Conservation (phyloP, 2,113 vertebrate species). For the Tauraco erythrolophus region DNA sequence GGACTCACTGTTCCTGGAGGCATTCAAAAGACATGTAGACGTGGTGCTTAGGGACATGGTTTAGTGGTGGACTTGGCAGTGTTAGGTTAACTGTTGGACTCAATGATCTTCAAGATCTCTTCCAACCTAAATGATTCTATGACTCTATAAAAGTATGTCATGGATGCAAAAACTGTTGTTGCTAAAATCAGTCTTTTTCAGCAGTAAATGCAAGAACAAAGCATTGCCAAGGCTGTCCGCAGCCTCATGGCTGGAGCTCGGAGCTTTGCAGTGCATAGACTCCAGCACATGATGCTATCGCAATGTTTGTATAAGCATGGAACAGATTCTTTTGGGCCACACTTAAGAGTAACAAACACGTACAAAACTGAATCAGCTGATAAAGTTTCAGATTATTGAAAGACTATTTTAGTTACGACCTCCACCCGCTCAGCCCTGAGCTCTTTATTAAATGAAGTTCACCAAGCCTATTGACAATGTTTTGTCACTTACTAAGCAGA, state of each 20-base stretch:
- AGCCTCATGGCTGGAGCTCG: background rate
- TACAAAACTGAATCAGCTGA: background rate
- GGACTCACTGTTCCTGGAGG: too few species aligned
- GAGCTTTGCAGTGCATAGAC: background rate
- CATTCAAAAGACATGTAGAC: too few species aligned
- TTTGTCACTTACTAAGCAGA: background rate
- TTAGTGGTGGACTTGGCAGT: too few species aligned
- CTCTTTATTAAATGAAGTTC: background rate
- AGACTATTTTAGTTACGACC: background rate
- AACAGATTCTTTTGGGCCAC: background rate
- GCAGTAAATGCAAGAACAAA: background rate
- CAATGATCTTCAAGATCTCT: too few species aligned
- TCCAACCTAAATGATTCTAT: too few species aligned
- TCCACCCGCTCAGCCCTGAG: background rate
- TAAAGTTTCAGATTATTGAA: background rate
- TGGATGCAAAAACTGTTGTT: background rate
- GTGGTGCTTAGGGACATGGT: too few species aligned
- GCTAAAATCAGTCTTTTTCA: background rate
- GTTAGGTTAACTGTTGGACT: too few species aligned
- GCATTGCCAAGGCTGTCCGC: background rate
- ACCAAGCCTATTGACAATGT: background rate
- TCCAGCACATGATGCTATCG: fast-evolving
- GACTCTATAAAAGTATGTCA: background rate
- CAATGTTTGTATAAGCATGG: background rate
- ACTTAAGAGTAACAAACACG: background rate